These are phyloP conservation scores for Megaustenia siamemsis DNA, from an alignment of 2,888 invertebrate genomes.

Conservation along the genomic window DNA sequence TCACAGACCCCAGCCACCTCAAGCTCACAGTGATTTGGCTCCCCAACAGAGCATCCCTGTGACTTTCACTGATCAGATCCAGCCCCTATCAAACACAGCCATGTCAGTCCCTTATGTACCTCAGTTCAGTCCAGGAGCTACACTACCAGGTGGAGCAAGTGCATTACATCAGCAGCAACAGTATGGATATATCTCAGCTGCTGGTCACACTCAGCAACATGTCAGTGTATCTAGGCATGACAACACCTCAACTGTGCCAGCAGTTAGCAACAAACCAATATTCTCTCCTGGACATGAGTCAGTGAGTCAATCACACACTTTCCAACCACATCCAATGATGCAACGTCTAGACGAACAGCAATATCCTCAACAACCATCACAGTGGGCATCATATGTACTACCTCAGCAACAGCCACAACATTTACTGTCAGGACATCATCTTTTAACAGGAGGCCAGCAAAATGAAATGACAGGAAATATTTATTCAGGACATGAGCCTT, in stretches of 20 bases:
- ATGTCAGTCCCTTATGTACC: neutral
- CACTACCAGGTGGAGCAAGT: neutral
- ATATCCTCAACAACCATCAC: slow-evolving; percentile 29
- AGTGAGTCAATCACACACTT: slow-evolving; percentile 23
- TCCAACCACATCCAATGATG: slow-evolving; percentile 31
- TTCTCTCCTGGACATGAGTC: slow-evolving; percentile 63
- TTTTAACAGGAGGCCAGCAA: slow-evolving; percentile 25
- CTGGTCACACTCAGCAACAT: slow-evolving; percentile 40
- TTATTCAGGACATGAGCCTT: neutral
- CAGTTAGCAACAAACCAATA: slow-evolving; percentile 64
- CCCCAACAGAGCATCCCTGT: slow-evolving; percentile 41
- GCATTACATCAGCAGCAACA: slow-evolving; percentile 47
- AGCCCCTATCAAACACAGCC: neutral
- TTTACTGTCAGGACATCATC: neutral
- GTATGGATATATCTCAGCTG: slow-evolving; percentile 17
- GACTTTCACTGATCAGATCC: neutral
- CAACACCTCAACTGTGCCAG: slow-evolving; percentile 64
- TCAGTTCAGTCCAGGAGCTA: neutral
- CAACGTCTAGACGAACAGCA: slow-evolving; percentile 41
- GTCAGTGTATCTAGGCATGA: slow-evolving; percentile 39
- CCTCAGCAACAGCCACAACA: slow-evolving; percentile 29
- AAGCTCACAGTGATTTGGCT: slow-evolving; percentile 3
- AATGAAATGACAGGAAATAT: neutral
- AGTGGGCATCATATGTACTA: neutral
- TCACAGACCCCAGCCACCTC: neutral